Conservation (phyloP, 2,888 invertebrate genomes). For the Amphipyra tragopoginis region DNA sequence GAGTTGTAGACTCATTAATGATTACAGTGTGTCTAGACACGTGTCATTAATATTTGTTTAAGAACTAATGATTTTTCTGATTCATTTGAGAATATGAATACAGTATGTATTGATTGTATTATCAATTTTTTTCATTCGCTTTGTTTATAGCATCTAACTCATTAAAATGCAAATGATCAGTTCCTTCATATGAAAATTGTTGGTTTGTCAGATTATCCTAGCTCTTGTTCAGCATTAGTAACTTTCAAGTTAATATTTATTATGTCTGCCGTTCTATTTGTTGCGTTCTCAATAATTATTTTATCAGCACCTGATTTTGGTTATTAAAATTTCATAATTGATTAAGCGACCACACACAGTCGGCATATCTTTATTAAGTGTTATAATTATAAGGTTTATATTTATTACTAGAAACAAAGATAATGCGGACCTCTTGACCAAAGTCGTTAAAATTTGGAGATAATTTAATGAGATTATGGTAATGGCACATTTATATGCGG, state of each 20-base stretch:
- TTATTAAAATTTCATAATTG: conserved; percentile 10
- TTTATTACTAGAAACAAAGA: conserved; percentile 41
- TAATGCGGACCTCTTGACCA: conserved; percentile 48
- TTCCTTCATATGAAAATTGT: too few relatives aligned
- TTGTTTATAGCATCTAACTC: too few relatives aligned
- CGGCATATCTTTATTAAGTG: conserved; percentile 34
- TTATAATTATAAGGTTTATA: conserved; percentile 8
- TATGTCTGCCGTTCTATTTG: too few relatives aligned
- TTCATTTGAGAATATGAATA: conserved; percentile 10
- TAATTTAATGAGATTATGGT: conserved; percentile 43
- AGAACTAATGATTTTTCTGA: conserved; percentile 15
- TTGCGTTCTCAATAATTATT: not conserved
- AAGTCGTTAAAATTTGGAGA: conserved; percentile 36
- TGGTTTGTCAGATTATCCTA: too few relatives aligned
- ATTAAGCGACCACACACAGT: conserved; percentile 43
- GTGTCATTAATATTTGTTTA: conserved; percentile 32
- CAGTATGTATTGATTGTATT: too few relatives aligned
- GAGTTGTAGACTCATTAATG: conserved; percentile 30
- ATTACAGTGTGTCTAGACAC: conserved; percentile 48
- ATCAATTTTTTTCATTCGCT: too few relatives aligned
- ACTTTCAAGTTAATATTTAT: too few relatives aligned
- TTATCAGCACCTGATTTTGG: conserved; percentile 3
- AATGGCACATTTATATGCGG: conserved; percentile 16
- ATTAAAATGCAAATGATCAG: too few relatives aligned
- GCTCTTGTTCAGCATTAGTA: too few relatives aligned